phyloP scores from a whole-genome alignment of 2,888 invertebrate species.

The Candidula unifasciata region DNA sequence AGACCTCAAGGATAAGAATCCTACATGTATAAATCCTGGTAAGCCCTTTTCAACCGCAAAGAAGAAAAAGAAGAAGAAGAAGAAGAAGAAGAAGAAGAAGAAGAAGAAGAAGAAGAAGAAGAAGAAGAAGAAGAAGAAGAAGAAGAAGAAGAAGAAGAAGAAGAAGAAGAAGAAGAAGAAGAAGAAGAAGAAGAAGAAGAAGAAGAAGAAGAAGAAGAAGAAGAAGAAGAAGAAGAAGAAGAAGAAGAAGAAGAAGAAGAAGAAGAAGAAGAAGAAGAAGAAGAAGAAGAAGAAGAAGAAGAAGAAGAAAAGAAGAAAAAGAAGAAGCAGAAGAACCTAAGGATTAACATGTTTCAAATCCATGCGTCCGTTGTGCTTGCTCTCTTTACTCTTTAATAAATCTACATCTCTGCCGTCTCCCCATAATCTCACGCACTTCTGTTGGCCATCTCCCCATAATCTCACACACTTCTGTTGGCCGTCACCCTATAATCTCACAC shows the following conservation, averaged over 20 bases:
- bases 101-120: slow-evolving; percentile 31
- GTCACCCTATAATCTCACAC: no score
- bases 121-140: slow-evolving; percentile 31
- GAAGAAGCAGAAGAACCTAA: not conserved
- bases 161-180: slow-evolving; percentile 31
- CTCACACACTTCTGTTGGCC: no score
- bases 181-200: slow-evolving; percentile 16
- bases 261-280: not conserved
- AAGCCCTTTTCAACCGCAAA: no score
- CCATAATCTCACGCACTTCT: no score
- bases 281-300: not conserved
- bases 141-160: slow-evolving; percentile 31
- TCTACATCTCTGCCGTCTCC: no score
- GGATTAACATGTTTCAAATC: no score
- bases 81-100: not conserved
- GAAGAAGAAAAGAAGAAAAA: not conserved
- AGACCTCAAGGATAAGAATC: no score
- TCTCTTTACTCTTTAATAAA: no score
- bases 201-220: not conserved
- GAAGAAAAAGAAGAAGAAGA: not conserved
- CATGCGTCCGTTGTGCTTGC: no score
- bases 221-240: not conserved
- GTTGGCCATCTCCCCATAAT: no score
- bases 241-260: not conserved
- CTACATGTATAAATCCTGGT: no score